These are phyloP conservation scores for Diarsia rubi DNA, from an alignment of 2,888 invertebrate species.

Conservation along the genomic window DNA sequence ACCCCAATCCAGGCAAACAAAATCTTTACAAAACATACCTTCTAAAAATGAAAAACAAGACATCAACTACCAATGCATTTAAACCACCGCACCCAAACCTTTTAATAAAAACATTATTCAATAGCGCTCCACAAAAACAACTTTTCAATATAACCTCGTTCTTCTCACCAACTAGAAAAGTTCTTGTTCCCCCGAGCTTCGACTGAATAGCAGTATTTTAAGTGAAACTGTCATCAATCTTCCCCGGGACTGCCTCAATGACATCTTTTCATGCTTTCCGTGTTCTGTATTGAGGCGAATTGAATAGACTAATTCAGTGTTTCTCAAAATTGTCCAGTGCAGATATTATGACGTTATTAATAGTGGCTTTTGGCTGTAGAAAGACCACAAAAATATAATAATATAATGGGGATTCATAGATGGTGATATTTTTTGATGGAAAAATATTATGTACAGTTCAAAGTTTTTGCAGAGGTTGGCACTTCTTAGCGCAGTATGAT, in stretches of 20 bases:
- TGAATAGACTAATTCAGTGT: constrained; percentile 75
- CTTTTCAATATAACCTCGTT: constrained; percentile 54
- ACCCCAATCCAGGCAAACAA: neutral
- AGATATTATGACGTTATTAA: constrained; percentile 24
- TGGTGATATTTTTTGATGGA: neutral
- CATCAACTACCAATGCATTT: neutral
- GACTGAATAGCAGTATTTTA: constrained; percentile 78
- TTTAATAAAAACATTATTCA: constrained; percentile 31
- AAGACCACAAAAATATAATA: neutral
- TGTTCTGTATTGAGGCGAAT: constrained; percentile 73
- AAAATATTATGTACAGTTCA: neutral
- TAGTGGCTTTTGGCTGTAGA: constrained; percentile 6
- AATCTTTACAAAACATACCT: neutral
- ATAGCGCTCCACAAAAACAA: constrained; percentile 37
- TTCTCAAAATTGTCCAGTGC: constrained; percentile 44
- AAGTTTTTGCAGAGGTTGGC: neutral
- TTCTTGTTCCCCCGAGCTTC: constrained; percentile 74
- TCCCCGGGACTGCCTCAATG: constrained; percentile 75
- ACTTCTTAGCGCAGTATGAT: neutral
- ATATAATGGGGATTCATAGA: neutral
- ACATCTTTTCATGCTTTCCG: constrained; percentile 79
- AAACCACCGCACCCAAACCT: constrained; percentile 18
- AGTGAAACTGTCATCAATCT: constrained; percentile 83
- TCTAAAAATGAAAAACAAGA: constrained; percentile 5
- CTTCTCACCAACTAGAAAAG: constrained; percentile 70